phyloP scores from a whole-genome alignment of 2,888 invertebrate genomes.

The Polyploca ridens region DNA sequence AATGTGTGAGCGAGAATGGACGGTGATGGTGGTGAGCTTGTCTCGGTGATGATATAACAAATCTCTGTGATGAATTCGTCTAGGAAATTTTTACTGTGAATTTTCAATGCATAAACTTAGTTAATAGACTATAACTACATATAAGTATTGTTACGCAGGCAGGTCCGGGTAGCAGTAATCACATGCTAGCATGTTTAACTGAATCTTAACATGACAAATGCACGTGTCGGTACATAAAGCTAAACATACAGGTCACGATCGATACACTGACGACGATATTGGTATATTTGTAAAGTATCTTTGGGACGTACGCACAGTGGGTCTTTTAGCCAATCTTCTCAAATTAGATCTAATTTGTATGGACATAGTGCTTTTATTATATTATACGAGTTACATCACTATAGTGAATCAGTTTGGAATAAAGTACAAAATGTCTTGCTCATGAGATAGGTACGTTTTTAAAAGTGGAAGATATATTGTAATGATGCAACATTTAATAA shows the following conservation, averaged over 20 bases:
- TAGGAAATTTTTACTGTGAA: conserved; percentile 67
- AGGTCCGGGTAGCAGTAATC: conserved; percentile 45
- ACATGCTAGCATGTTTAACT: conserved; percentile 31
- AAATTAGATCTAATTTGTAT: conserved; percentile 61
- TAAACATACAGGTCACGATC: conserved; percentile 33
- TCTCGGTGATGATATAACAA: conserved; percentile 69
- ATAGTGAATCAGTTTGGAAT: conserved; percentile 53
- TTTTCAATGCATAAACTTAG: conserved; percentile 69
- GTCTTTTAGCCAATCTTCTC: conserved; percentile 61
- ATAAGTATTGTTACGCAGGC: conserved; percentile 52
- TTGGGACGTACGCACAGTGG: conserved; percentile 60
- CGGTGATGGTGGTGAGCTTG: conserved; percentile 67
- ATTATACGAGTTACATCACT: conserved; percentile 47
- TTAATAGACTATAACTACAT: conserved; percentile 38
- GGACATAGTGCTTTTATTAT: conserved; percentile 55
- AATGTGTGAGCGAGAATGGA: conserved; percentile 68
- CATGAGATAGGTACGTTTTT: conserved; percentile 64
- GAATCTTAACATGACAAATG: conserved; percentile 62
- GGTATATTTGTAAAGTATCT: conserved; percentile 48
- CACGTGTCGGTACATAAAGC: conserved; percentile 49
- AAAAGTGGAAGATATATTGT: conserved; percentile 55
- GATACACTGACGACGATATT: conserved; percentile 48
- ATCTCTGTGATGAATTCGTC: conserved; percentile 81
- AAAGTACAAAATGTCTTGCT: conserved; percentile 81
- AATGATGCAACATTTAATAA: conserved; percentile 55